Base-by-base conservation (phyloP, 1,140 invertebrate genomes). In the Copidosoma floridanum region DNA sequence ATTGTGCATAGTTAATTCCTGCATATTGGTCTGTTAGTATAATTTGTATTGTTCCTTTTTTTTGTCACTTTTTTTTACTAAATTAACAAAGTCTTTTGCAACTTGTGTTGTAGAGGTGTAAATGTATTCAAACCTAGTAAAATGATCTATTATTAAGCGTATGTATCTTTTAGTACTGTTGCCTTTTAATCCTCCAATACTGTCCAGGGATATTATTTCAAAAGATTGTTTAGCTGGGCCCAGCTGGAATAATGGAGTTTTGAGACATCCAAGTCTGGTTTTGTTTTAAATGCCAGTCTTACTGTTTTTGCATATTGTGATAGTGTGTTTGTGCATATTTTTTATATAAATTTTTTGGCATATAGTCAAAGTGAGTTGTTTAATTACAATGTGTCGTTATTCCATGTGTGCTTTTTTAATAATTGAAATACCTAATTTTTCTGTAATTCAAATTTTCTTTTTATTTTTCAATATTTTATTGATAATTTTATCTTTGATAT, bases 231-330 rank as follows among this genome's bases (percentile, higher is more conserved):
- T 61, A 21, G 41, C 41, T 44, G 41, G 41, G 20, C 20, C 41
- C 41, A 44, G 41, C 14, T 44, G 41, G n/a, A n/a, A n/a, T n/a
- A n/a, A n/a, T n/a, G n/a, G n/a, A n/a, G n/a, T n/a, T n/a, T n/a
- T n/a, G n/a, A 21, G 23, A 23, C 41, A 44, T 29, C 48, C 16
- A 12, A 47, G 16, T 37, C 62, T 56, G 32, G 62, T 52, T 53
- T 66, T 66, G 27, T 66, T 64, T 57, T 64, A 35, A 16, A 52
- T 53, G 20, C 57, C 60, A n/a, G 47, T 26, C 27, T 55, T 21
- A 44, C n/a, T n/a, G n/a, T n/a, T n/a, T n/a, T n/a, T n/a, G n/a
- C n/a, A n/a, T n/a, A n/a, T n/a, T n/a, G n/a, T n/a, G n/a, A n/a
- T n/a, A n/a, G n/a, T n/a, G n/a, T n/a, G n/a, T n/a, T n/a, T n/a